Evolutionary conservation across 1,140 invertebrate species (phyloP), one percentile per base, ranked within the genome.

Genomic region (Temnothorax curvispinosus): DNA sequence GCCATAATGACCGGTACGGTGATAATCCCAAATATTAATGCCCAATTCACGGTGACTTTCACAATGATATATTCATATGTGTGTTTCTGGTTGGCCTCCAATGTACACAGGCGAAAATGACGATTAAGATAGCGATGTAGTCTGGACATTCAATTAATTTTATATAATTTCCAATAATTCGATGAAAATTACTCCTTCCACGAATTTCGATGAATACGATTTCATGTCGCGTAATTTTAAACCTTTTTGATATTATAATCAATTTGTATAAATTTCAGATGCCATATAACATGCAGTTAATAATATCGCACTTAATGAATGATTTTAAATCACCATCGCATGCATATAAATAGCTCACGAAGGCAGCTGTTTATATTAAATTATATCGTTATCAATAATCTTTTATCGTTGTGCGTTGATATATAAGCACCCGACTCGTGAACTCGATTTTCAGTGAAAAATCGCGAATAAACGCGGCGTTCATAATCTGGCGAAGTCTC

Each of bases 1-100:
- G n/a, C 21, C 27, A 11, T 35, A 74, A 60, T n/a, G 69, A 13
- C 44, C 27, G 67, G 13, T 44, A 58, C 9, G 60, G 27, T n/a
- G 21, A 47, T 75, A 75, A 75, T 75, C 38, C 2, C 41, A 74
- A 84, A 74, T 75, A 75, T 84, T 75, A 84, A 60, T 50, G 18
- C 4, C 11, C 78, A 35, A 72, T 56, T 56, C 44, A 5, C 80
- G 38, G 11, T 50, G n/a, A 75, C 80, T 75, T 84, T 84, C 13
- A 44, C 41, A 44, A 38, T 35, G 44, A 47, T 62, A 50, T 60
- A 74, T 60, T n/a, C 18, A n/a, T 44, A 11, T 72, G 11, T 13
- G 27, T 15, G 54, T 21, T 18, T n/a, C 41, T 47, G 67, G 60
- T 47, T 50, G 76, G 7, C 27, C 27, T 71, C n/a, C 47, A 71